Evolutionary conservation across 2,888 invertebrate species (phyloP).

Genomic region (Parascotia fuliginaria): DNA sequence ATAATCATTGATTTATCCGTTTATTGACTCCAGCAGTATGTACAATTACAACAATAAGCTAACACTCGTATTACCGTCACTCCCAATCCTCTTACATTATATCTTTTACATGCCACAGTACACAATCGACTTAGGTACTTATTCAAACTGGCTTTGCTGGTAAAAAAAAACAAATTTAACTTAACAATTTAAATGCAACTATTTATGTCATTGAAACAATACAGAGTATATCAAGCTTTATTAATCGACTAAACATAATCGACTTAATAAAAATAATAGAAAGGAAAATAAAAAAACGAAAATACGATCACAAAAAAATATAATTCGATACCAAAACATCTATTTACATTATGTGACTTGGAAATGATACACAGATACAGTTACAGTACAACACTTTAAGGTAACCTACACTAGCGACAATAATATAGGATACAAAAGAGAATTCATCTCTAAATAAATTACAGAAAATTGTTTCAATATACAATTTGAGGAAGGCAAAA

Average conservation of each 20-base stretch:
- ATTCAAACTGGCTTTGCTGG: slow-evolving; percentile 18
- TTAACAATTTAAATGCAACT: no score
- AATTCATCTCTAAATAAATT: slow-evolving; percentile 45
- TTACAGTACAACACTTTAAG: slow-evolving; percentile 40
- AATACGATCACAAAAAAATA: slow-evolving; percentile 79
- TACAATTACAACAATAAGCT: slow-evolving; percentile 63
- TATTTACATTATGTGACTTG: slow-evolving; percentile 73
- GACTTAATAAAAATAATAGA: slow-evolving; percentile 17
- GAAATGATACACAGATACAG: slow-evolving; percentile 41
- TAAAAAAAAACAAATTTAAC: slow-evolving; percentile 23
- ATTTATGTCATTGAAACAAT: no score
- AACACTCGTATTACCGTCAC: slow-evolving; percentile 30
- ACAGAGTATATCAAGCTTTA: no score
- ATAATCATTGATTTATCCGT: slow-evolving; percentile 54
- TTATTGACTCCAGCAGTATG: slow-evolving; percentile 71
- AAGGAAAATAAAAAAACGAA: slow-evolving; percentile 46
- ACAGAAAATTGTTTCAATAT: slow-evolving; percentile 39
- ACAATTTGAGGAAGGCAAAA: slow-evolving; percentile 30
- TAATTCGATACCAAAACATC: slow-evolving; percentile 76
- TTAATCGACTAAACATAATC: slow-evolving; percentile 12
- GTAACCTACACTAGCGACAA: slow-evolving; percentile 49
- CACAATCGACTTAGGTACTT: slow-evolving; percentile 36
- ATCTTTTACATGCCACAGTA: slow-evolving; percentile 39
- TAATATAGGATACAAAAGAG: slow-evolving; percentile 33
- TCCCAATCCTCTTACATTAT: slow-evolving; percentile 22